A percentile compares a stretch with the other conserved stretches of the same genome.
phyloP scores from a whole-genome alignment of 2,888 invertebrate genomes.

The Maniola hyperantus region DNA sequence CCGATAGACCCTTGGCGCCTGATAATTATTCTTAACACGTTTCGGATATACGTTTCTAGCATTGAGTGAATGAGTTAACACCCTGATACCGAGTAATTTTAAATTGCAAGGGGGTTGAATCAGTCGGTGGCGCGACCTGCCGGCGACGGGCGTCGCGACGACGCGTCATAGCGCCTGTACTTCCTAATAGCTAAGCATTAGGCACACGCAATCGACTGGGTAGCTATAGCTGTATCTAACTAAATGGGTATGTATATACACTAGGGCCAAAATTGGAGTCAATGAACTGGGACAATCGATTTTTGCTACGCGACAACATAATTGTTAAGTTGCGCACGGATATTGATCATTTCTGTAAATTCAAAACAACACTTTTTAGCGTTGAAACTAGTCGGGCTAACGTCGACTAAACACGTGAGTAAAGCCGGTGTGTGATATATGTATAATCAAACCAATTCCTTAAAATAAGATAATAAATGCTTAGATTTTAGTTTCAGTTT shows the following conservation, averaged over 20 bases:
- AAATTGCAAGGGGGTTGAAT: slow-evolving; percentile 62
- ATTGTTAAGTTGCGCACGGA: too few relatives aligned
- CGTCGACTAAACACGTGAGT: too few relatives aligned
- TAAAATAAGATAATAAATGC: too few relatives aligned
- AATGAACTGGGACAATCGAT: slow-evolving; percentile 20
- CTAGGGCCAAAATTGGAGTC: slow-evolving; percentile 3
- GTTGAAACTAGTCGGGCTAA: too few relatives aligned
- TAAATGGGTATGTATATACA: not conserved
- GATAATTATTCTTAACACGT: slow-evolving; percentile 43
- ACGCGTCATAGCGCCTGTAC: slow-evolving; percentile 34
- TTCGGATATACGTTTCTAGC: slow-evolving; percentile 41
- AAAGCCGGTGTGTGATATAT: too few relatives aligned
- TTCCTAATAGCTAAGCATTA: slow-evolving; percentile 30
- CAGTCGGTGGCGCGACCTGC: slow-evolving; percentile 49
- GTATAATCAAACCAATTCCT: too few relatives aligned
- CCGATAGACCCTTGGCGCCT: not conserved
- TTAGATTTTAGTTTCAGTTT: too few relatives aligned
- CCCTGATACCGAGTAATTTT: slow-evolving; percentile 67
- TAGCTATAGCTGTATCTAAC: not conserved
- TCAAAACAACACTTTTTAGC: too few relatives aligned
- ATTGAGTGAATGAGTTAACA: slow-evolving; percentile 53
- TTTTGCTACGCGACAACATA: slow-evolving; percentile 1
- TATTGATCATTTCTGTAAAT: too few relatives aligned
- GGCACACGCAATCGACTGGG: slow-evolving; percentile 28
- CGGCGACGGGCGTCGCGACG: slow-evolving; percentile 48